Conservation (phyloP, 1,140 invertebrate genomes). For the Eufriesea mexicana region DNA sequence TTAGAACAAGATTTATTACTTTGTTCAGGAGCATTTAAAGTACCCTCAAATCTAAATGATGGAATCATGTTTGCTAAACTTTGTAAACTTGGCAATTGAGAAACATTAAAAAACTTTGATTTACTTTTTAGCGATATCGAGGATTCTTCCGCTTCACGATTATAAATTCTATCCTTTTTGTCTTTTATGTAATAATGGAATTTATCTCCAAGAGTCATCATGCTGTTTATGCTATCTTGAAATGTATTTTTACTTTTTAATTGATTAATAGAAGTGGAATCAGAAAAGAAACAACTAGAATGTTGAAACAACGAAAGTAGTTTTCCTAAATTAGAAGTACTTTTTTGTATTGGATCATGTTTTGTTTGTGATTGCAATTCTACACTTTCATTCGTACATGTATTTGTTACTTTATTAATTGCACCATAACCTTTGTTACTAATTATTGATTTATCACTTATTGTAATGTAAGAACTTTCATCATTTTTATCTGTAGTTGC, state of each 20-base stretch:
- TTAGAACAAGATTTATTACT: conserved; percentile 21
- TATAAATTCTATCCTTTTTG: conserved; percentile 36
- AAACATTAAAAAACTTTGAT: conserved; percentile 54
- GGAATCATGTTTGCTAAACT: conserved; percentile 58
- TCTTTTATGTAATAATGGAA: conserved; percentile 72
- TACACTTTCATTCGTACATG: neutral
- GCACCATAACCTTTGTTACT: neutral
- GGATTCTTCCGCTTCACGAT: conserved; percentile 23
- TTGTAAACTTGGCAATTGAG: conserved; percentile 63
- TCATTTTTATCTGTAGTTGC: conserved; percentile 29
- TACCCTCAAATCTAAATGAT: conserved; percentile 54
- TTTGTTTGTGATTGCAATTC: conserved; percentile 40
- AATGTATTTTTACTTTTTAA: conserved; percentile 56
- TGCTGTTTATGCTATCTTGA: conserved; percentile 62
- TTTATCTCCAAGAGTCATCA: conserved; percentile 69
- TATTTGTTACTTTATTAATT: neutral
- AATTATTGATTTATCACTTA: neutral
- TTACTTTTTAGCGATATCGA: conserved; percentile 14
- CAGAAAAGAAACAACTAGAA: conserved; percentile 66
- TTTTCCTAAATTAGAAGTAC: conserved; percentile 67
- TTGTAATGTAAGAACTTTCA: neutral
- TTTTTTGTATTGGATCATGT: conserved; percentile 56
- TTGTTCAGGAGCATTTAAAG: conserved; percentile 31
- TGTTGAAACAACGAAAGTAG: conserved; percentile 70
- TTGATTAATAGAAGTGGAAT: conserved; percentile 44